Base-by-base conservation (phyloP, 1,140 invertebrate species). In the Ganaspis sp. region DNA sequence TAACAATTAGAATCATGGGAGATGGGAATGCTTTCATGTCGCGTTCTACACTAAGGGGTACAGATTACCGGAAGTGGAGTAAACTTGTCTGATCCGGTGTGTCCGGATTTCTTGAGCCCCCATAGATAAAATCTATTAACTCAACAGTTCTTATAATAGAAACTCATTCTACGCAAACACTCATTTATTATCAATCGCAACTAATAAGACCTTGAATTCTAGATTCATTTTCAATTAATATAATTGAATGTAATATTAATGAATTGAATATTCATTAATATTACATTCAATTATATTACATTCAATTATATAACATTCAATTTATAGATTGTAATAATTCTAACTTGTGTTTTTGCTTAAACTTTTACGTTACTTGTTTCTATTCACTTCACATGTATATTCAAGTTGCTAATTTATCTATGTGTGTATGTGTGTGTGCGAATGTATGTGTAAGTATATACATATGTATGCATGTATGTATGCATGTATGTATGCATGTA, bases 1-100 rank as follows among this genome's bases (percentile, higher is more conserved):
- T 81, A 86, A 89, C 83, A 90, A 88, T 87, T 88, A 88, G 80
- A 83, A 76, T 84, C 72, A 81, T 77, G 70, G 77, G 78, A 81
- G 82, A 80, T 75, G 80, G 78, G 83, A 81, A 72, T 74, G 78
- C 72, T 72, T 82, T 73, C 78, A 38, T 76, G 70, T 80, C 76
- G 74, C 71, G 76, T 73, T 76, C 77, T 73, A 49, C 40, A 74
- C 21, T 73, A 85, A 84, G 85, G 84, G 85, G 83, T 83, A 78
- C 81, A 83, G 84, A 88, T 89, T 86, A 81, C 86, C 88, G 89
- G 89, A 90, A 90, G 87, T 89, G 81, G 73, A 89, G 83, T 90
- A 85, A 89, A 89, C 81, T 86, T 87, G 74, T 49, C 29, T 87
- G 82, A 89, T 89, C 88, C 88, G 86, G 87, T 84, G 80, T 76